Evolutionary conservation across 2,888 invertebrate species (phyloP), one percentile per base, ranked within the genome.

Genomic region (Heteromyza rotundicornis): DNA sequence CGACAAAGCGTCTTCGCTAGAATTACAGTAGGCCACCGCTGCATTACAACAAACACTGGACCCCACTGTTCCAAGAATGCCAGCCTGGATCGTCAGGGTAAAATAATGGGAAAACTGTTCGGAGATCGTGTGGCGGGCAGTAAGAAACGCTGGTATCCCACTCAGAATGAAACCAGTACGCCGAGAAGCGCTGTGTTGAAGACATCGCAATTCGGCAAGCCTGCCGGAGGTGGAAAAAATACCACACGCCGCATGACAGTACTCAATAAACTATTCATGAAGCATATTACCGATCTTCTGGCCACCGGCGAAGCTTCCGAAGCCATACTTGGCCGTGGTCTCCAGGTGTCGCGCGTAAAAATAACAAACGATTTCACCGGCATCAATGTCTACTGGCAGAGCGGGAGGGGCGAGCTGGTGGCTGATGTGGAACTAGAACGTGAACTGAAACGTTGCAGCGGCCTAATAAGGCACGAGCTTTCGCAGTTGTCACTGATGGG

Each of bases 251-350:
- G 93, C 70, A 84, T 88, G 20, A 83, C 86, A 1, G 89, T 92
- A 66, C 81, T 94, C 1, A 93, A 93, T 78, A 92, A 92, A 81
- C 76, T 94, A 54, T 93, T 94, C 72, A 93, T 94, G 92, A 87
- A 88, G 70, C 85, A 91, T 63, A 89, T 94, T 8, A 91, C 92
- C 0, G 93, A 92, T 78, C 81, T 92, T 32, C 87, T 94, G 87
- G 88, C 91, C 1, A 90, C 90, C 0, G 91, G 92, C 1, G 88
- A 89, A 69, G 84, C 86, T 27, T 83, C 89, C 1, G 82, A 86
- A 54, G 82, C 86, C 55, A 83, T 92, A 64, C 70, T 89, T 14
- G 90, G 90, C 8, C 85, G 86, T 68, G 89, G 90, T 10, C 86
- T 81, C 56, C 91, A 93, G 84, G 87, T 94, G 65, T 88, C 90